phyloP scores from a whole-genome alignment of 2,888 invertebrate genomes.

The Dendrolimus houi region DNA sequence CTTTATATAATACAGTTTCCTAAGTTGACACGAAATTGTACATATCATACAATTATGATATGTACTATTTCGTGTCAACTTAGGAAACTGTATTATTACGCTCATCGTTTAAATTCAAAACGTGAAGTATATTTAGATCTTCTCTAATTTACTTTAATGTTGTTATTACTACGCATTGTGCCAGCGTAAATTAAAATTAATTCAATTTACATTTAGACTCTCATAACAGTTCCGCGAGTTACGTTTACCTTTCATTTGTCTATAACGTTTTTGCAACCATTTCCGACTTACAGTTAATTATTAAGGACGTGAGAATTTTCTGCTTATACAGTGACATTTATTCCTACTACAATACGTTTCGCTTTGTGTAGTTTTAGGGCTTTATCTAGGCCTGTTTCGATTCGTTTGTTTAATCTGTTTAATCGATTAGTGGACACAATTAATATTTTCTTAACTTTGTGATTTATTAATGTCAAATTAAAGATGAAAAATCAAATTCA shows the following conservation, averaged over 20 bases:
- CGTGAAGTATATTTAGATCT: constrained; percentile 4
- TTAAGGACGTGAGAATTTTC: constrained; percentile 67
- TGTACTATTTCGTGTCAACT: too few relatives aligned
- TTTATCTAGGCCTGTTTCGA: too few relatives aligned
- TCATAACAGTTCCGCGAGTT: constrained; percentile 48
- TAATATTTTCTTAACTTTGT: too few relatives aligned
- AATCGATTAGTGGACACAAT: too few relatives aligned
- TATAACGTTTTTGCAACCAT: constrained; percentile 64
- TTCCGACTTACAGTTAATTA: constrained; percentile 60
- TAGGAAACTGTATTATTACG: too few relatives aligned
- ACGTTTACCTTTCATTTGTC: constrained; percentile 66
- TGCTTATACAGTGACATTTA: constrained; percentile 10
- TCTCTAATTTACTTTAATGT: neutral
- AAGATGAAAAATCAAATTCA: too few relatives aligned
- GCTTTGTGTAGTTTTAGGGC: constrained; percentile 14
- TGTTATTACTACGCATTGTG: constrained; percentile 1
- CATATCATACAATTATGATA: too few relatives aligned
- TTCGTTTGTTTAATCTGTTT: too few relatives aligned
- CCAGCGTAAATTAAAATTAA: constrained; percentile 18
- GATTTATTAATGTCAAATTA: too few relatives aligned
- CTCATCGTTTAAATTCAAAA: neutral
- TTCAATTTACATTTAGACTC: constrained; percentile 34
- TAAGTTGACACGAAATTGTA: too few relatives aligned
- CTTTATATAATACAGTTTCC: too few relatives aligned
- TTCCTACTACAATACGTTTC: constrained; percentile 44